Evolutionary conservation across 2,113 vertebrate genomes (phyloP).

Genomic region (Rhipidura dahli): DNA sequence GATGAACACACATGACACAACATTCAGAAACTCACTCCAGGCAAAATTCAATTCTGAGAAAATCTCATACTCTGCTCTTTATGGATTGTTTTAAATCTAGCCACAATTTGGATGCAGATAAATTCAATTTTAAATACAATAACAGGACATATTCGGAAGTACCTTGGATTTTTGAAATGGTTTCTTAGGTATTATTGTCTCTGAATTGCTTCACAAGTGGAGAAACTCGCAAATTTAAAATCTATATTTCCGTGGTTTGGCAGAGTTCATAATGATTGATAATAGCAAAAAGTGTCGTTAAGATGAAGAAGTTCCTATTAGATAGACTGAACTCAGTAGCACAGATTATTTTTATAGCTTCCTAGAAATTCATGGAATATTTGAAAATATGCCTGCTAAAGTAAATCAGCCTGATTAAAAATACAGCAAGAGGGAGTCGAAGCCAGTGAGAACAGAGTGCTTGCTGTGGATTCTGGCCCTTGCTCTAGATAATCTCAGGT

Average conservation of each 20-base stretch:
- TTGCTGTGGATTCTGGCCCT: not conserved
- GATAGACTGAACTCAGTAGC: not conserved
- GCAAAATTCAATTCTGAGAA: not conserved
- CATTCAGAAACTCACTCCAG: not conserved
- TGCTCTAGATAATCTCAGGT: not conserved
- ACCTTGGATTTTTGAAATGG: not conserved
- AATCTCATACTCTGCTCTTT: not conserved
- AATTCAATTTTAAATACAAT: not conserved
- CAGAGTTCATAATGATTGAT: not conserved
- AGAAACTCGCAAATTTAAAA: not conserved
- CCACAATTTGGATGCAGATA: not conserved
- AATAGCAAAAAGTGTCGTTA: not conserved
- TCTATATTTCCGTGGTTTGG: not conserved
- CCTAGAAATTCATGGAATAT: not conserved
- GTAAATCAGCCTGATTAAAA: not conserved
- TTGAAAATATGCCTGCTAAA: not conserved
- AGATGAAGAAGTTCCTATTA: not conserved
- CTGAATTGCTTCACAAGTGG: not conserved
- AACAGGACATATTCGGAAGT: not conserved
- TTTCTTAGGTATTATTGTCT: not conserved
- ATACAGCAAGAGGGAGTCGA: not conserved
- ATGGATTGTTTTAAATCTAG: not conserved
- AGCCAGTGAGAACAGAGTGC: not conserved
- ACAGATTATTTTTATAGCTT: slow-evolving; percentile 23
- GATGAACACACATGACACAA: not conserved